Evolutionary conservation across 2,888 invertebrate species (phyloP).

Genomic region (Acrobasis suavella): DNA sequence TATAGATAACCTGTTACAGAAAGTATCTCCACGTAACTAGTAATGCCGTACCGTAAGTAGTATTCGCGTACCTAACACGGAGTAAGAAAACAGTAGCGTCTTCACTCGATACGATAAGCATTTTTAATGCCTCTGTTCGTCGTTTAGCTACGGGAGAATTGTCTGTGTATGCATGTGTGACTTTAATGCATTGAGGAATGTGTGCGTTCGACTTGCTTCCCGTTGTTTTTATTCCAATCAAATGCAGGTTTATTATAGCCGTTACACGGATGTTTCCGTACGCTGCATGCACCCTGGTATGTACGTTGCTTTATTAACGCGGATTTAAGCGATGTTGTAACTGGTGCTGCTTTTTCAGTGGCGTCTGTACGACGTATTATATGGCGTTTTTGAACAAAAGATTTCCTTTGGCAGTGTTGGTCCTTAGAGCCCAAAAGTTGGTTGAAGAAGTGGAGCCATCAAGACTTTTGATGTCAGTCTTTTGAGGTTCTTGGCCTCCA

Average conservation of each 20-base stretch:
- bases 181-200: constrained; percentile 14
- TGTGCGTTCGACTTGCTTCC: constrained; percentile 18
- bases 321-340: not conserved
- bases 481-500: no score
- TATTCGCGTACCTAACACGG: constrained; percentile 1
- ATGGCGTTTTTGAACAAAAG: no score
- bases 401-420: no score
- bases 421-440: no score
- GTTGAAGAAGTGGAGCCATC: no score
- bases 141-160: constrained; percentile 7
- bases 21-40: not conserved
- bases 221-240: constrained; percentile 19
- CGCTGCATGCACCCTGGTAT: constrained; percentile 10
- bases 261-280: constrained; percentile 16
- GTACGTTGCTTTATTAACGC: not conserved
- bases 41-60: constrained; percentile 11
- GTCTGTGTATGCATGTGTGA: constrained; percentile 3
- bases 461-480: no score
- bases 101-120: not conserved
- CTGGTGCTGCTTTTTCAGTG: not conserved
- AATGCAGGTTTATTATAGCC: not conserved
- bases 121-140: constrained; percentile 10
- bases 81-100: constrained; percentile 4
- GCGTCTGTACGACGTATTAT: no score
- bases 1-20: not conserved